Evolutionary conservation across 2,113 vertebrate species (phyloP), one percentile per base, ranked within the genome.

Genomic region (Nerophis ophidion): DNA sequence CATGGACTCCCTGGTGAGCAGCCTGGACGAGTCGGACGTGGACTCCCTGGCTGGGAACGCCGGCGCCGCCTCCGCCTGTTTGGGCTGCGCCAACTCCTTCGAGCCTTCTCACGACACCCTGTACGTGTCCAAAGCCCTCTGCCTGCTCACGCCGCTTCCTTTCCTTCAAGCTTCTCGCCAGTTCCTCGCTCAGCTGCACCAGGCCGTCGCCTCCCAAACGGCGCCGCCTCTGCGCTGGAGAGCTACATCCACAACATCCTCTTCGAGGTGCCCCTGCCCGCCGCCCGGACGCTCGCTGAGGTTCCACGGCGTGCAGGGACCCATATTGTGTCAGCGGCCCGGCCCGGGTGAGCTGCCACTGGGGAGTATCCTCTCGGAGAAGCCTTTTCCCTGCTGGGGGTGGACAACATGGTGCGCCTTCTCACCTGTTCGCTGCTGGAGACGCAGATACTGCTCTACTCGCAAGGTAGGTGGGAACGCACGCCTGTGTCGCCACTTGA

Each of bases 241-340:
- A 99, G 97, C 87, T 99, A 99, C 76, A 91, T 99, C 79, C 92
- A 99, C 76, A 99, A 99, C 63, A 89, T 99, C 71, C 93, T 99
- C 51, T 99, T 95, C 0, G 97, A 99, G 83, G 97, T 99, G 46
- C 97, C 96, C 0, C 85, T 98, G 56, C 97, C 97, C 95, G 0
- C 93, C 97, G 0, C 94, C 95, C 0, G 97, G 97, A 3, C 90
- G 95, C 63, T 98, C 97, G 0, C 88, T 99, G 47, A 93, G 94
- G 74, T 99, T 99, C 75, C 94, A 96, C 0, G 94, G 95, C 0
- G 95, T 99, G 47, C 96, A 96, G 0, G 93, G 95, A 71, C 95
- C 97, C 17, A 91, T 99, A 16, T 60, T 98, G 67, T 98, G 96
- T 82, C 96, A 98, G 91, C 88, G 93, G 59, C 97, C 97, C 0